phyloP scores from a whole-genome alignment of 35 echinoderm and acorn worm species.

The Ophiothrix spiculata region DNA sequence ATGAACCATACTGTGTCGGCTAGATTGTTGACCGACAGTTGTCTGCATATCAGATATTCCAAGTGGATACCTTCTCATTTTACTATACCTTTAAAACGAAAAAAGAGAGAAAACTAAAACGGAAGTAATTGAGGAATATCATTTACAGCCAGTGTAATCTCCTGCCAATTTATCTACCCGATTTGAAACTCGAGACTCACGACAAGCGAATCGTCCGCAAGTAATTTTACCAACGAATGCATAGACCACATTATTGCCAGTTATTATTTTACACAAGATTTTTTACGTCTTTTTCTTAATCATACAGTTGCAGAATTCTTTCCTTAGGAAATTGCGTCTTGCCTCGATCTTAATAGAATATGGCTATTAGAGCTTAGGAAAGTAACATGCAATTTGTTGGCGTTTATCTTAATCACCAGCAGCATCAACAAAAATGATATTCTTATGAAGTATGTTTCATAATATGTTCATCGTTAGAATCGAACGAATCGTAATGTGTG shows the following conservation, averaged over 20 bases:
- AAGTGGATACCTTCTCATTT: slow-evolving; percentile 4
- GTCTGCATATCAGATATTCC: background rate
- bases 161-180: slow-evolving; percentile 5
- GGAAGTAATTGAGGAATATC: background rate
- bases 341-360: too few species aligned
- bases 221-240: background rate
- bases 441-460: too few species aligned
- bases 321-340: too few species aligned
- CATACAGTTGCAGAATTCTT: too few species aligned
- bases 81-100: background rate
- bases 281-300: background rate
- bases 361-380: too few species aligned
- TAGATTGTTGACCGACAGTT: slow-evolving; percentile 2
- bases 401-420: too few species aligned
- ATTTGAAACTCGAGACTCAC: slow-evolving; percentile 1
- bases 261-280: background rate
- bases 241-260: background rate
- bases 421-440: too few species aligned
- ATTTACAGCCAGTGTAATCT: slow-evolving; percentile 11
- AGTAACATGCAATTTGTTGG: too few species aligned
- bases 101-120: background rate
- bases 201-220: background rate
- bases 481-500: too few species aligned
- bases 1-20: background rate
- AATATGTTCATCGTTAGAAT: too few species aligned